Evolutionary conservation across 2,888 invertebrate species (phyloP), one percentile per base, ranked within the genome.

Genomic region (Acleris sparsana): DNA sequence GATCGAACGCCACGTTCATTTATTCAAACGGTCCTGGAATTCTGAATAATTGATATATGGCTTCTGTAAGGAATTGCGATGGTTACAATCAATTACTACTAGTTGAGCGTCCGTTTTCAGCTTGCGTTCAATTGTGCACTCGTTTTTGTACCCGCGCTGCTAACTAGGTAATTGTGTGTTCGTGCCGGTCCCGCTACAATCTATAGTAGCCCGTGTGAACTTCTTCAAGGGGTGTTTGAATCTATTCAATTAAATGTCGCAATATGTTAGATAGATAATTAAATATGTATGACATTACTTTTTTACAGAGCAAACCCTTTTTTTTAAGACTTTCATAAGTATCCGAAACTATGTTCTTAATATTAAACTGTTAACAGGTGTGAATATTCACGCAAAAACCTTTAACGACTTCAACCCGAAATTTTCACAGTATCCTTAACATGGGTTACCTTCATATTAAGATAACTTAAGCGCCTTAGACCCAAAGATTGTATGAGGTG

Each of bases 71-170:
- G 83, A 82, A 83, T 81, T 76, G 80, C 78, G 81, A 85, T 85
- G 82, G 74, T 73, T 76, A 75, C 82, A 85, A 85, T 86, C 90
- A 90, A 92, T 91, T 91, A 89, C 86, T 80, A 75, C 86, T 88
- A 78, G 85, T 91, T 90, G 88, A 88, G 82, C 83, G 80, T 80
- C 80, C 80, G 73, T 79, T 33, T 33, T 33, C 33, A 33, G 33
- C 33, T 9, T 33, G 33, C 71, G 83, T 84, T 83, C 90, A 92
- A 91, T 90, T 91, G 89, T 81, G 75, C 72, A 78, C 80, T 84
- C 80, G 80, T 82, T 86, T 83, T 82, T 79, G 82, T 83, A 78
- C 71, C 72, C 78, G 74, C 74, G 73, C 70, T 69, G 70, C 73
- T 73, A 80, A 80, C 75, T 75, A 71, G 75, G 72, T 79, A 77